Percentiles rank a stretch among this genome's conserved stretches.
Conservation (phyloP, 2,888 invertebrate genomes). For the Parascotia fuliginaria region DNA sequence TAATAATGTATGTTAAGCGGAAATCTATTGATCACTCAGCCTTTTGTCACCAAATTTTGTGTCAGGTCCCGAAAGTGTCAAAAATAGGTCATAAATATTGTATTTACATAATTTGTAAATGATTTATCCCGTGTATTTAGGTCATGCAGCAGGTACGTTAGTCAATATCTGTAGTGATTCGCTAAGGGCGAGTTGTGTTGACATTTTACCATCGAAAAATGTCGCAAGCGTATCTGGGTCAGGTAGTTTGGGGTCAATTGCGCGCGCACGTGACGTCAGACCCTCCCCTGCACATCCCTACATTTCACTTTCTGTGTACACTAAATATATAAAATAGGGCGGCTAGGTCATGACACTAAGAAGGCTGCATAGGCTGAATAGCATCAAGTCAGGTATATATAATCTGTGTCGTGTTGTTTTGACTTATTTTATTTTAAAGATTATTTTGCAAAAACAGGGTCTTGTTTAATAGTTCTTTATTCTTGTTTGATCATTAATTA, state of each 20-base stretch:
- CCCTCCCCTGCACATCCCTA: constrained; percentile 61
- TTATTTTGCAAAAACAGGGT: neutral
- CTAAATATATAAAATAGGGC: constrained; percentile 41
- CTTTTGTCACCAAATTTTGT: constrained; percentile 6
- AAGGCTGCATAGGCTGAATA: constrained; percentile 17
- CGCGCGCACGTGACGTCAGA: constrained; percentile 80
- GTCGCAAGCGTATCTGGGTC: constrained; percentile 79
- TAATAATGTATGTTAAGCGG: constrained; percentile 3
- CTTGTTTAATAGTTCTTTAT: neutral
- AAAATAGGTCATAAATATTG: constrained; percentile 34
- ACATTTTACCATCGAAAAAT: constrained; percentile 65
- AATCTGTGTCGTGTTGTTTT: constrained; percentile 19
- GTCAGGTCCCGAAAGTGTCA: constrained; percentile 17
- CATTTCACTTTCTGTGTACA: constrained; percentile 67
- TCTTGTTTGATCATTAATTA: neutral
- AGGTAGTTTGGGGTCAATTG: constrained; percentile 61
- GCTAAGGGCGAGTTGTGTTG: constrained; percentile 67
- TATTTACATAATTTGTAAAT: constrained; percentile 18
- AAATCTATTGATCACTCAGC: constrained; percentile 30
- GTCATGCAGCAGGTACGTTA: constrained; percentile 54
- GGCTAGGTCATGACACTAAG: constrained; percentile 34
- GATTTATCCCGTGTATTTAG: constrained; percentile 47
- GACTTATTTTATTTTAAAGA: constrained; percentile 6
- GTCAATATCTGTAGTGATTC: constrained; percentile 59
- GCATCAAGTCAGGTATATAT: constrained; percentile 25